Evolutionary conservation across 2,888 invertebrate species (phyloP).

Genomic region (Epinotia bilunana): DNA sequence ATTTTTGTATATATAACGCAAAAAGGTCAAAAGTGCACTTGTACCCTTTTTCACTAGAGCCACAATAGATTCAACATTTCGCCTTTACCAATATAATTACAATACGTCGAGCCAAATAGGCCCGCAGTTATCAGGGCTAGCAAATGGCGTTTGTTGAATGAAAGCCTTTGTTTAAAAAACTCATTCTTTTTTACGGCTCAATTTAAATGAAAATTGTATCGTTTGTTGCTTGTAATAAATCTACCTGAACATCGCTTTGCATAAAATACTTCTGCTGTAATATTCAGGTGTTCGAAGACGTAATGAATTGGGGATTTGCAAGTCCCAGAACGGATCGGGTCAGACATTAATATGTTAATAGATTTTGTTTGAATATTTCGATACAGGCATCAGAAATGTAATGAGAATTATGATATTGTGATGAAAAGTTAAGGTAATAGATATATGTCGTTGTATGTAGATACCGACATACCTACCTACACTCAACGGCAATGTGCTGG

Average conservation of each 20-base stretch:
- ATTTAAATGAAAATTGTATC: conserved; percentile 35
- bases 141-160: conserved; percentile 16
- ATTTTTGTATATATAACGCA: background rate
- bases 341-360: background rate
- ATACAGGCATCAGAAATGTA: background rate
- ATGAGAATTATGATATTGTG: background rate
- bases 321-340: background rate
- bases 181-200: conserved; percentile 35
- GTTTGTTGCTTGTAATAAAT: conserved; percentile 25
- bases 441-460: too few relatives aligned
- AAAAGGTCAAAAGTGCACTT: too few relatives aligned
- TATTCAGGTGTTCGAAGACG: conserved; percentile 12
- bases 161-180: conserved; percentile 40
- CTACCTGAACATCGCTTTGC: conserved; percentile 15
- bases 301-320: background rate
- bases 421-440: background rate
- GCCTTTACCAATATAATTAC: background rate
- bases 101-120: background rate
- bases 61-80: too few relatives aligned
- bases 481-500: too few relatives aligned
- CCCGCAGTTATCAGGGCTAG: conserved; percentile 1
- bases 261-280: background rate
- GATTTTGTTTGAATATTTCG: background rate
- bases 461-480: too few relatives aligned
- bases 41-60: too few relatives aligned